Evolutionary conservation across 2,797 vertebrate species (phyloP).

Genomic region (Enteromius treurensis): DNA sequence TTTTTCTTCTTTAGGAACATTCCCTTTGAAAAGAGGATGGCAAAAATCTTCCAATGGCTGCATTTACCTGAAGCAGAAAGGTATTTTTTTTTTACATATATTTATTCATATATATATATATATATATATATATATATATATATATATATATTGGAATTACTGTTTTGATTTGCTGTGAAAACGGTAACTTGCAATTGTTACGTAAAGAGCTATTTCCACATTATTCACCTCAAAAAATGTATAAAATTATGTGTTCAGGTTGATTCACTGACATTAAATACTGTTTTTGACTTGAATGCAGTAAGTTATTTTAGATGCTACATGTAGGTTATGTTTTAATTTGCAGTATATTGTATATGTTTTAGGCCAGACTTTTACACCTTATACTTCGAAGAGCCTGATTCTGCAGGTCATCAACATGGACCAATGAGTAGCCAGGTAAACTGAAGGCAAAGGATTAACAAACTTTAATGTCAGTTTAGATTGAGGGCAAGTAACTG

Average conservation of each 20-base stretch:
- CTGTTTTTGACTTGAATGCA: neutral
- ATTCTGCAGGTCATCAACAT: conserved; percentile 82
- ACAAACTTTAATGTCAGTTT: neutral
- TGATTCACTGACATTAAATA: neutral
- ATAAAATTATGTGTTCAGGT: neutral
- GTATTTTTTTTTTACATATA: conserved; percentile 67
- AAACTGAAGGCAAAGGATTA: conserved; percentile 61
- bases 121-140: no score
- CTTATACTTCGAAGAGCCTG: conserved; percentile 92
- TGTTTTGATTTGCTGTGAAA: neutral
- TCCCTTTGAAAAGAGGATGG: conserved; percentile 79
- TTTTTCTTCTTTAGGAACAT: conserved; percentile 68
- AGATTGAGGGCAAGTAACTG: neutral
- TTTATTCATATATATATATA: neutral
- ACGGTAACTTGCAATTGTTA: neutral
- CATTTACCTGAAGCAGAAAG: conserved; percentile 79
- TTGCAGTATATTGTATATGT: neutral
- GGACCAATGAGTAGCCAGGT: conserved; percentile 88
- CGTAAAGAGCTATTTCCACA: neutral
- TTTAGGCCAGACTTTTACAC: conserved; percentile 89
- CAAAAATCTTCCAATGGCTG: conserved; percentile 84
- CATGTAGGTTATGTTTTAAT: neutral
- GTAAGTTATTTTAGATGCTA: neutral
- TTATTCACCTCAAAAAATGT: neutral
- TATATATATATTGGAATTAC: neutral